These are phyloP conservation scores for Agriopis leucophaearia DNA, from an alignment of 2,888 invertebrate species.

Conservation along the genomic window DNA sequence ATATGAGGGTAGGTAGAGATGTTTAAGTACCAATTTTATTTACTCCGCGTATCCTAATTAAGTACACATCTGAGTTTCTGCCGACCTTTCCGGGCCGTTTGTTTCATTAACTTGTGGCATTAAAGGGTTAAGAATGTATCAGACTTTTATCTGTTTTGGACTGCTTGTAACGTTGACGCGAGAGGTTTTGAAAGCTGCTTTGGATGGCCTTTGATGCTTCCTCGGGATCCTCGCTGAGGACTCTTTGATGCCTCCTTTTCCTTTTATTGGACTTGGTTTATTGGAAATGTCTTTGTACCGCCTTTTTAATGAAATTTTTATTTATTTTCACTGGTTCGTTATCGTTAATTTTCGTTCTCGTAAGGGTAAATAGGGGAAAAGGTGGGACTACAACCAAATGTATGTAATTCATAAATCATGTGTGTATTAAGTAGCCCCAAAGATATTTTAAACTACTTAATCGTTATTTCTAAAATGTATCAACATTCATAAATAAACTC, in stretches of 20 bases:
- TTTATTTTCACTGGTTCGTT: conserved; percentile 14
- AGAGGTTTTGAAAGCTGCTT: conserved; percentile 28
- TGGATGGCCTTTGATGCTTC: conserved; percentile 30
- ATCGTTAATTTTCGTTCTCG: conserved; percentile 1
- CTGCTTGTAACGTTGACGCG: conserved; percentile 27
- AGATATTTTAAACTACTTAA: too few relatives aligned
- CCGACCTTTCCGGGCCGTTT: conserved; percentile 28
- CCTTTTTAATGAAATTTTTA: conserved; percentile 21
- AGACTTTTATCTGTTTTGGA: conserved; percentile 33
- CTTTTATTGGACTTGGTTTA: conserved; percentile 21
- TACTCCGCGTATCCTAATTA: conserved; percentile 34
- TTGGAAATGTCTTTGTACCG: conserved; percentile 14
- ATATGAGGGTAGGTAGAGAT: not conserved
- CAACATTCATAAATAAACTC: too few relatives aligned
- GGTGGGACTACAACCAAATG: not conserved
- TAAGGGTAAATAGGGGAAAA: not conserved
- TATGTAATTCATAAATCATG: not conserved
- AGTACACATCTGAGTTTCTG: conserved; percentile 29
- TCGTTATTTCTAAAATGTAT: too few relatives aligned
- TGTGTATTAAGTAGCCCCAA: not conserved
- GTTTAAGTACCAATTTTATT: conserved; percentile 20
- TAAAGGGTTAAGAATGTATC: conserved; percentile 35
- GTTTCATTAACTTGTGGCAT: conserved; percentile 37
- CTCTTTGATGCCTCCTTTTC: conserved; percentile 32
- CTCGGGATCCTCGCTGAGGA: conserved; percentile 16